Percentiles rank a stretch among this genome's conserved stretches.
Evolutionary conservation across 2,888 invertebrate genomes (phyloP).

Genomic region (Amiota minor): DNA sequence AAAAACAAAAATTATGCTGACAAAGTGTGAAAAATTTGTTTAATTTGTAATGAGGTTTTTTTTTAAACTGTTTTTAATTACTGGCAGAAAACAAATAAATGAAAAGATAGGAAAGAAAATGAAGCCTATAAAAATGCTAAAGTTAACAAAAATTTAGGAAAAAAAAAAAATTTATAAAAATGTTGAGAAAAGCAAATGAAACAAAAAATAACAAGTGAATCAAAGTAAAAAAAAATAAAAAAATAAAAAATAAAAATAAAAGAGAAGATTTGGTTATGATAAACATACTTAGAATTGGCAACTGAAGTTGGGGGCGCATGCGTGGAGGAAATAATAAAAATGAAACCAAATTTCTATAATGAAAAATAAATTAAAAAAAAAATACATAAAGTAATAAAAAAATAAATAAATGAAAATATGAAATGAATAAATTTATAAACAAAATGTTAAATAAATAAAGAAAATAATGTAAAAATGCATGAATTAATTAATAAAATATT

Average conservation of each 20-base stretch:
- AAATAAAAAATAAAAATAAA: slow-evolving; percentile 1
- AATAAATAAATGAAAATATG: not conserved
- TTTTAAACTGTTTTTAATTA: not conserved
- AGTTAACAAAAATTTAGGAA: not conserved
- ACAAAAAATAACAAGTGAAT: not conserved
- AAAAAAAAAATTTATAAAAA: not conserved
- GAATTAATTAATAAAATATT: too few species aligned
- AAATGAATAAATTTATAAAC: too few species aligned
- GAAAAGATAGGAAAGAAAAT: not conserved
- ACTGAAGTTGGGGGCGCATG: not conserved
- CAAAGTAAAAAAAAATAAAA: not conserved
- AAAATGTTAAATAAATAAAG: too few species aligned
- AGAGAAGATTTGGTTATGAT: not conserved
- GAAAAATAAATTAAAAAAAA: slow-evolving; percentile 20
- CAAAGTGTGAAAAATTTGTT: not conserved
- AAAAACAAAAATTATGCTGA: slow-evolving; percentile 1
- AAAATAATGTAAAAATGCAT: too few species aligned
- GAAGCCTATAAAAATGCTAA: not conserved
- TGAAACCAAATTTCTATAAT: not conserved
- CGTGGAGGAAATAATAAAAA: not conserved
- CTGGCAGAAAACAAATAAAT: not conserved
- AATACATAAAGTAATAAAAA: slow-evolving; percentile 32
- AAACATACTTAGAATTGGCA: not conserved
- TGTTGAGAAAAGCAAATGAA: slow-evolving; percentile 1
- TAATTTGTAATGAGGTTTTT: not conserved